Percentiles rank a stretch among this genome's conserved stretches.
These are phyloP conservation scores for Dioctria rufipes DNA, from an alignment of 2,888 invertebrate genomes.

Conservation along the genomic window DNA sequence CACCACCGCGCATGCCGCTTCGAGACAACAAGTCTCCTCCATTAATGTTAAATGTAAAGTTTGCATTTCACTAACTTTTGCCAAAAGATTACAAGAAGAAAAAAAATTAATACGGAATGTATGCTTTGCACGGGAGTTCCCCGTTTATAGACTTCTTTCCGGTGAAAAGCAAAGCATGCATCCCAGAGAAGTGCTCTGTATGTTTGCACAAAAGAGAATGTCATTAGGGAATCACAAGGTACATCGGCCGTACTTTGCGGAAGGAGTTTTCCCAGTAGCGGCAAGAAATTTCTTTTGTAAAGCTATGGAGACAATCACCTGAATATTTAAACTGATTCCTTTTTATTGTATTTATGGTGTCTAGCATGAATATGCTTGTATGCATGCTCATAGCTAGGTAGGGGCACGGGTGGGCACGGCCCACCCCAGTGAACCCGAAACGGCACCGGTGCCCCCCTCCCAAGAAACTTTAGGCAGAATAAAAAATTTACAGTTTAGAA, in stretches of 20 bases:
- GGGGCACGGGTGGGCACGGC: too few species aligned
- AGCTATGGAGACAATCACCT: not conserved
- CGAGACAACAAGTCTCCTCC: slow-evolving; percentile 1
- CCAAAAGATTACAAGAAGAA: slow-evolving; percentile 49
- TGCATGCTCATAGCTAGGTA: too few species aligned
- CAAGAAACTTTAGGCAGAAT: too few species aligned
- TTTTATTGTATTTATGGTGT: slow-evolving; percentile 39
- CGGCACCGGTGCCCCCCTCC: too few species aligned
- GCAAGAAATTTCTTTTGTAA: slow-evolving; percentile 12
- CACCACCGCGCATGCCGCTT: too few species aligned
- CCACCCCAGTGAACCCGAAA: too few species aligned
- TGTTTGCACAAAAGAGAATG: slow-evolving; percentile 43
- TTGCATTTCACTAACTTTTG: slow-evolving; percentile 49
- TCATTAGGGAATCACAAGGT: slow-evolving; percentile 43
- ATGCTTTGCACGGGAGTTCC: slow-evolving; percentile 4
- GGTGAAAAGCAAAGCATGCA: not conserved
- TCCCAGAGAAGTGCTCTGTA: not conserved
- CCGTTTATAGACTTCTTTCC: slow-evolving; percentile 8
- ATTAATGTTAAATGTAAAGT: slow-evolving; percentile 51
- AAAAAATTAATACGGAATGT: not conserved
- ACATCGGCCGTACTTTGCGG: slow-evolving; percentile 28
- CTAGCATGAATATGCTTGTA: not conserved
- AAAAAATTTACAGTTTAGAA: too few species aligned
- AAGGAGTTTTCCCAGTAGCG: not conserved
- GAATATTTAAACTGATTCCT: slow-evolving; percentile 33